These are phyloP conservation scores for Oreortyx pictus DNA, from an alignment of 2,797 vertebrate genomes.

Conservation along the genomic window DNA sequence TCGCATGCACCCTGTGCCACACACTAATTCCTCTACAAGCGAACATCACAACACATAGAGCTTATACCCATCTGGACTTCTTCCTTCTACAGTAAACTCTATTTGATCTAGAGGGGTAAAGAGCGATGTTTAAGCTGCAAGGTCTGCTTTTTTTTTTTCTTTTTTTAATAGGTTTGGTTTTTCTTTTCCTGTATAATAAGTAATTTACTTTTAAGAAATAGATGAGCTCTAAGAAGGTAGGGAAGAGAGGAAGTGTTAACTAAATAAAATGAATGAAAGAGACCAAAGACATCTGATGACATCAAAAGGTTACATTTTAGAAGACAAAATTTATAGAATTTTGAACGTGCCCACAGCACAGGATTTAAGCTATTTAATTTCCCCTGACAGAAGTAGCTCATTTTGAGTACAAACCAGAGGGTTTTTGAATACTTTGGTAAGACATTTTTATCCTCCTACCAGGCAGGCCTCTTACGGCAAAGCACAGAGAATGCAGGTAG, in stretches of 20 bases:
- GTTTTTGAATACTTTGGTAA: background rate
- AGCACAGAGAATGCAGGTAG: background rate
- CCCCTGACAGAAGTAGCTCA: background rate
- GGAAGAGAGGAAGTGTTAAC: background rate
- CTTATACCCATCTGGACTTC: background rate
- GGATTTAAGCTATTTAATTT: background rate
- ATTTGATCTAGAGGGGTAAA: background rate
- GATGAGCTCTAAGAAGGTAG: background rate
- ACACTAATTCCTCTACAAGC: background rate
- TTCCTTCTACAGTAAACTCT: background rate
- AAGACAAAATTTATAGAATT: background rate
- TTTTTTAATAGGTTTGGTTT: background rate
- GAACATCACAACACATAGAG: fast-evolving
- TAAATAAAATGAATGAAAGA: background rate
- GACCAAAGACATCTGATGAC: background rate
- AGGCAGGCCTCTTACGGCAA: background rate
- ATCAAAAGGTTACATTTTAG: background rate
- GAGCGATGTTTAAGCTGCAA: background rate
- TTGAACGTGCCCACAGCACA: background rate
- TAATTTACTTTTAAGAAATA: background rate
- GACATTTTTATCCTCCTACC: background rate
- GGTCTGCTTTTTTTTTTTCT: background rate
- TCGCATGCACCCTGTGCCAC: background rate
- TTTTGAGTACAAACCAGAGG: background rate
- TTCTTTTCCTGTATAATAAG: background rate